phyloP scores from a whole-genome alignment of 2,888 invertebrate species.

The Druceiella hillmani region DNA sequence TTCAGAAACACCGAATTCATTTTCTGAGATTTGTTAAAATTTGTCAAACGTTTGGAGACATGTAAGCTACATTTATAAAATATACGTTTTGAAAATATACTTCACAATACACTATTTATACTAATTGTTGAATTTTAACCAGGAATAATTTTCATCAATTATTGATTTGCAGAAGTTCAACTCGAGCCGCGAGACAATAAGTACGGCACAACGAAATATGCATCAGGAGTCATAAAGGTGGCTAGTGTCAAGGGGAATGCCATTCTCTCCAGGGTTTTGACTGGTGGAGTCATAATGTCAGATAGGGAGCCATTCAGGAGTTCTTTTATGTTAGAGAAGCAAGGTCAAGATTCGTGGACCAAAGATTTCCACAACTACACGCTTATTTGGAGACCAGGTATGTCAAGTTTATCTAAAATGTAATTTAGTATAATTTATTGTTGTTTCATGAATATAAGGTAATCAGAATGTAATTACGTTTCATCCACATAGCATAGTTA shows the following conservation, averaged over 20 bases:
- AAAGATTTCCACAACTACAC: slow-evolving; percentile 64
- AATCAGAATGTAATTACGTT: too few species aligned
- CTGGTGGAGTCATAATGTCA: slow-evolving; percentile 38
- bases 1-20: too few species aligned
- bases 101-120: too few species aligned
- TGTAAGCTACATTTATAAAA: too few species aligned
- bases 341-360: slow-evolving; percentile 43
- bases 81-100: too few species aligned
- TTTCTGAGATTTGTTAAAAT: too few species aligned
- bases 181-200: slow-evolving; percentile 57
- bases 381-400: slow-evolving; percentile 60
- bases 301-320: slow-evolving; percentile 41
- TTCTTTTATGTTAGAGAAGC: slow-evolving; percentile 32
- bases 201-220: slow-evolving; percentile 55
- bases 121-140: too few species aligned
- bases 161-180: slow-evolving; percentile 50
- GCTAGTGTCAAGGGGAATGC: slow-evolving; percentile 64
- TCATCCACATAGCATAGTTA: too few species aligned
- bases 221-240: slow-evolving; percentile 67
- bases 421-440: too few species aligned
- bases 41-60: too few species aligned
- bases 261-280: slow-evolving; percentile 34
- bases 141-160: background rate
- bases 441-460: too few species aligned
- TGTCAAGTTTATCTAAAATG: too few species aligned